These are phyloP conservation scores for Antheraea pernyi DNA, from an alignment of 1,140 invertebrate species.

Conservation along the genomic window DNA sequence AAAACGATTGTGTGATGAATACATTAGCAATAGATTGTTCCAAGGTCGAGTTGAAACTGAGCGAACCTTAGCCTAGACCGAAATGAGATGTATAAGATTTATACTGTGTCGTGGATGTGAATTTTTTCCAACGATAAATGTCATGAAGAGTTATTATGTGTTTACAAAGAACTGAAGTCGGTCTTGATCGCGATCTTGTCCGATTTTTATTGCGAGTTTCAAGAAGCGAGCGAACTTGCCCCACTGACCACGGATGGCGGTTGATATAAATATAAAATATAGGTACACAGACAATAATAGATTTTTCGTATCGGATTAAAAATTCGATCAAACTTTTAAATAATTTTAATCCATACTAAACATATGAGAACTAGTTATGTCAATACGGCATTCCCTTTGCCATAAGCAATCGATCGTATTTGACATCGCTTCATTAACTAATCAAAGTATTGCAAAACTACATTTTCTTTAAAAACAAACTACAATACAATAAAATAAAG, in stretches of 20 bases:
- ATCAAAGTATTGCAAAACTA: background rate
- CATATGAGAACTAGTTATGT: too few species aligned
- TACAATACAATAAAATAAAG: background rate
- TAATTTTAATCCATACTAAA: too few species aligned
- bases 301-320: constrained; percentile 21
- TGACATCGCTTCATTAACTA: background rate
- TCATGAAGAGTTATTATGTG: constrained; percentile 19
- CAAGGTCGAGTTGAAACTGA: constrained; percentile 7
- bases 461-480: background rate
- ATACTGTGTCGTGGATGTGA: background rate
- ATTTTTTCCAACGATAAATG: background rate
- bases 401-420: background rate
- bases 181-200: constrained; percentile 69
- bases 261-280: constrained; percentile 69
- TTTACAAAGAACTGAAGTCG: constrained; percentile 50
- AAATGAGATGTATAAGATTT: constrained; percentile 6
- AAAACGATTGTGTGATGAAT: constrained; percentile 8
- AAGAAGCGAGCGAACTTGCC: constrained; percentile 73
- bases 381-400: too few species aligned
- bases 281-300: constrained; percentile 53
- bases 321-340: background rate
- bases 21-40: constrained; percentile 12
- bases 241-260: constrained; percentile 62
- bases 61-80: constrained; percentile 16
- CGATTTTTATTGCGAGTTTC: constrained; percentile 72